These are phyloP conservation scores for Cranoglanis bouderius DNA, from an alignment of 2,113 vertebrate species.

Conservation along the genomic window DNA sequence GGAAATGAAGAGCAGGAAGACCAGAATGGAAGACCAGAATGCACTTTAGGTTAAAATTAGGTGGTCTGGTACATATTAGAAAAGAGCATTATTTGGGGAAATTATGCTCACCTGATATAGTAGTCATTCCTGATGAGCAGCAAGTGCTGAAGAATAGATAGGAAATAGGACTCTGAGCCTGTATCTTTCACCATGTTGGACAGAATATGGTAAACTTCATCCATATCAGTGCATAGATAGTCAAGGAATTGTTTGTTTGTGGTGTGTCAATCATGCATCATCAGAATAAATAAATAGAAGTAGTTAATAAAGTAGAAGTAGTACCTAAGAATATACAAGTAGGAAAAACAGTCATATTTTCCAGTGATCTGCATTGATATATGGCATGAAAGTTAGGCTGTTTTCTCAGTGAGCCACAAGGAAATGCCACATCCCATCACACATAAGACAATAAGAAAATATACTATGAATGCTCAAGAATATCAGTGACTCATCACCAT, in stretches of 20 bases:
- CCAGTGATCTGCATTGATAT: background rate
- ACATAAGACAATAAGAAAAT: background rate
- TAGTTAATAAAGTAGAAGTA: too few relatives aligned
- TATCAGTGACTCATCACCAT: too few relatives aligned
- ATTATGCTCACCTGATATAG: conserved; percentile 84
- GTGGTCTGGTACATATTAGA: background rate
- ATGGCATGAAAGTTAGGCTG: too few relatives aligned
- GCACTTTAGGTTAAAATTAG: background rate
- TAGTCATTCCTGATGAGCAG: conserved; percentile 96
- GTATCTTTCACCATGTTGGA: conserved; percentile 97
- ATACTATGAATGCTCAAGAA: background rate
- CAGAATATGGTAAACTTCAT: conserved; percentile 92
- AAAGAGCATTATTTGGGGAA: background rate
- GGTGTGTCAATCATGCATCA: background rate
- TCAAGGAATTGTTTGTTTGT: conserved; percentile 72
- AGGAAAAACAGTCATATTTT: background rate
- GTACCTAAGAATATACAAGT: too few relatives aligned
- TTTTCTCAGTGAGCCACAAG: background rate
- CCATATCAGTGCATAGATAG: conserved; percentile 82
- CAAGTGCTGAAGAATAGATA: conserved; percentile 95
- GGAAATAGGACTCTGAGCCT: conserved; percentile 85
- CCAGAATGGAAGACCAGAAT: background rate
- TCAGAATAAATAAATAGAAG: background rate
- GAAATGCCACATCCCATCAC: background rate
- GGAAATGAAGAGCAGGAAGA: background rate